These are phyloP conservation scores for Halisarca cf. caerulea DNA, from an alignment of 37 sponge, comb jelly and placozoan genomes.

Conservation along the genomic window DNA sequence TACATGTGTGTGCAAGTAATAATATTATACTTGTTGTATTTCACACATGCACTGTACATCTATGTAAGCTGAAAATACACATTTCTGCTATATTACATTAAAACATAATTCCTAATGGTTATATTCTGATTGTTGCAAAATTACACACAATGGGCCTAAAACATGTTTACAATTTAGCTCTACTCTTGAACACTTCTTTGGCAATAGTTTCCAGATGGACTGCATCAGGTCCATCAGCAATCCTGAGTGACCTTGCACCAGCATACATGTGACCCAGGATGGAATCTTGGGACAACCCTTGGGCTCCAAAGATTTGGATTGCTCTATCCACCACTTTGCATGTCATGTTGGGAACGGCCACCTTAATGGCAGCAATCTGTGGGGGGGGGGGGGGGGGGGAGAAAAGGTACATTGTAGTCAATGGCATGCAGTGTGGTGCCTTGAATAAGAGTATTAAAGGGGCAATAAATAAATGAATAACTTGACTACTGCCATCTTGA, in stretches of 20 bases:
- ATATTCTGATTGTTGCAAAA: no score
- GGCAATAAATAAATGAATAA: no score
- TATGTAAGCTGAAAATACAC: no score
- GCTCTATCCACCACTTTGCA: constrained; percentile 80
- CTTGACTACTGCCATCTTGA: no score
- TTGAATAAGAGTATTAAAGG: no score
- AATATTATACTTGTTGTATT: no score
- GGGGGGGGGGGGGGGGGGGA: background rate
- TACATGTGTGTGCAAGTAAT: no score
- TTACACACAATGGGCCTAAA: no score
- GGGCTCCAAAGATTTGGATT: constrained; percentile 81
- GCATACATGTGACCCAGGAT: constrained; percentile 64
- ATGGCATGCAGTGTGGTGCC: background rate
- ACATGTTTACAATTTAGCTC: constrained; percentile 37
- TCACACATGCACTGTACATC: no score
- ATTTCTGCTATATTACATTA: no score
- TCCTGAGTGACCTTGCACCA: constrained; percentile 69
- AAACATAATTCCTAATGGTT: no score
- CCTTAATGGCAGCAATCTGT: constrained; percentile 89
- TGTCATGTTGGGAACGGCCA: constrained; percentile 67
- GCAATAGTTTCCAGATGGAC: constrained; percentile 87
- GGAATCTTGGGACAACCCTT: constrained; percentile 83
- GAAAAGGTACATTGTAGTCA: background rate
- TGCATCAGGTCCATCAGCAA: constrained; percentile 93
- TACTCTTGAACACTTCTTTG: constrained; percentile 63